phyloP scores from a whole-genome alignment of 2,797 vertebrate genomes.

The Eulemur rubriventer region DNA sequence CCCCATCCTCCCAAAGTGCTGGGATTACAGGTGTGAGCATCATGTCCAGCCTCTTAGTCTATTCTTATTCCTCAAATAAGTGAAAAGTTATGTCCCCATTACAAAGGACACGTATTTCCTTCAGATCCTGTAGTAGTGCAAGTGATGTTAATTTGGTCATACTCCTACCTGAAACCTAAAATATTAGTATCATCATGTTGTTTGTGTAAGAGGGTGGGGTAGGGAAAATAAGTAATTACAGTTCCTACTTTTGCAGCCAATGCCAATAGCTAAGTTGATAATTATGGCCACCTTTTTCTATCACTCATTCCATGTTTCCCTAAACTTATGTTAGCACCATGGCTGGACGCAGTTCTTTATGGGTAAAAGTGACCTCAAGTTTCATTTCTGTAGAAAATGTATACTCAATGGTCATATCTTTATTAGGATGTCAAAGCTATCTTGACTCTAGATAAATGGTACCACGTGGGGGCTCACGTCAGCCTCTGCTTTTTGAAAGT shows the following conservation, averaged over 20 bases:
- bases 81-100: neutral
- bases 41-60: neutral
- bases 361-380: neutral
- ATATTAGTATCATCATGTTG: neutral
- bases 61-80: neutral
- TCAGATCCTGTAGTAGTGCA: neutral
- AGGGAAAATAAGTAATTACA: neutral
- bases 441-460: neutral
- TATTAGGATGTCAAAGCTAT: neutral
- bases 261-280: neutral
- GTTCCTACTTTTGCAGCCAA: neutral
- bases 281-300: neutral
- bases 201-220: neutral
- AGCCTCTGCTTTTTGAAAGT: neutral
- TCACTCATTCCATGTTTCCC: neutral
- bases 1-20: neutral
- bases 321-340: neutral
- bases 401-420: neutral
- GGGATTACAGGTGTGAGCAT: neutral
- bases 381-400: neutral
- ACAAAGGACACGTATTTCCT: neutral
- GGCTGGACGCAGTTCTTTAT: neutral
- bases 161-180: neutral
- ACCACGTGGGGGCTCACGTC: neutral
- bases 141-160: neutral